Evolutionary conservation across 2,888 invertebrate genomes (phyloP), one percentile per base, ranked within the genome.

Genomic region (Polymixis flavicincta): DNA sequence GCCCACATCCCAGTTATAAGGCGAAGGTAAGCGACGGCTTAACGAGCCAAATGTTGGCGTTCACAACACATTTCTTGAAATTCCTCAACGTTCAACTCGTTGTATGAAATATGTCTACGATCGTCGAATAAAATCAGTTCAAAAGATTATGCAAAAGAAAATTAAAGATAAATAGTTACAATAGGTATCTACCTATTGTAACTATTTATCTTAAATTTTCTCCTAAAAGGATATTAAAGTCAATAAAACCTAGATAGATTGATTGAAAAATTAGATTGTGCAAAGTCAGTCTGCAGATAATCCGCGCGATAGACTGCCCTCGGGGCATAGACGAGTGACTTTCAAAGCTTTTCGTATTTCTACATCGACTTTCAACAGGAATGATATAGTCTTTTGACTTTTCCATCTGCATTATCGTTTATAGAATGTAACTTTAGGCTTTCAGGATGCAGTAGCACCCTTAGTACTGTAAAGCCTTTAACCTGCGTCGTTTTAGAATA

Each of bases 1-100:
- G 90, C 90, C 90, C 85, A 90, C 89, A 87, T 86, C 80, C 69
- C 50, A 79, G 67, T 74, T 76, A 67, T 76, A 86, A 80, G 72
- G 81, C 83, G 87, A 90, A 89, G 89, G 90, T 73, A 88, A 89
- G 67, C 89, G 70, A 66, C 78, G 42, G 68, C 55, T 77, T 67
- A 72, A 59, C 66, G 66, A 57, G 66, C 66, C 52, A 67, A 78
- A 85, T 78, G 74, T 74, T 73, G 42, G 74, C 72, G 80, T 78
- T 66, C 11, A 76, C 78, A 72, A 74, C 25, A 69, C 14, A 67
- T 75, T 76, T 68, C 54, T 74, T 67, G 64, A 83, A 78, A 78
- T 83, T 68, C 61, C 69, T 14, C n/a, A 9, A 57, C 82, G 32
- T 64, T 64, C 19, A 54, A 54, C 48, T 74, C n/a, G 9, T 32